Evolutionary conservation across 2,888 invertebrate species (phyloP).

Genomic region (Apeira syringaria): DNA sequence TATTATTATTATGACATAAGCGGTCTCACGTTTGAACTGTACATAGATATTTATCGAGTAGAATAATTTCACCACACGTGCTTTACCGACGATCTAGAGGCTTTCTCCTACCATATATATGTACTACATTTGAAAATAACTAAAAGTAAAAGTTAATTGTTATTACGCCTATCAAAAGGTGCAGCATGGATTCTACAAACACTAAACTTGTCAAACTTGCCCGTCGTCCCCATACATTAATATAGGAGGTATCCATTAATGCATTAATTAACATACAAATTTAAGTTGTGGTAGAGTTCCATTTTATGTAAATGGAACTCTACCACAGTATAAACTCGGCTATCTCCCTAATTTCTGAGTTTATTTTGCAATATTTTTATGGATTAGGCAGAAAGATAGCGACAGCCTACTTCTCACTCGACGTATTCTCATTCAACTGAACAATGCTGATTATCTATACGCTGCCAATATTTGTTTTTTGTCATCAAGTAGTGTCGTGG

Average conservation of each 20-base stretch:
- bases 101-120: slow-evolving; percentile 54
- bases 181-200: slow-evolving; percentile 25
- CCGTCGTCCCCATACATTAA: slow-evolving; percentile 14
- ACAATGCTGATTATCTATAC: too few relatives aligned
- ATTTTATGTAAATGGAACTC: slow-evolving; percentile 20
- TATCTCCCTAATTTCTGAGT: too few relatives aligned
- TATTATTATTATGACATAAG: slow-evolving; percentile 38
- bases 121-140: slow-evolving; percentile 46
- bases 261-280: slow-evolving; percentile 20
- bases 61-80: slow-evolving; percentile 49
- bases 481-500: too few relatives aligned
- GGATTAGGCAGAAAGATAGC: too few relatives aligned
- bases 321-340: too few relatives aligned
- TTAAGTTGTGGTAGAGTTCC: too few relatives aligned
- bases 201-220: slow-evolving; percentile 20
- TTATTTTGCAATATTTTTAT: too few relatives aligned
- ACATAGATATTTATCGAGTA: slow-evolving; percentile 36
- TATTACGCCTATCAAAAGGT: slow-evolving; percentile 39
- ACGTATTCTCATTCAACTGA: too few relatives aligned
- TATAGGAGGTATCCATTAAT: slow-evolving; percentile 18
- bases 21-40: slow-evolving; percentile 35
- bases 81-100: slow-evolving; percentile 43
- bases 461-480: too few relatives aligned
- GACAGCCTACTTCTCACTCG: too few relatives aligned
- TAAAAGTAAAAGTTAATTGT: slow-evolving; percentile 68